Conservation (phyloP, 2,888 invertebrate species). For the Mesorhabditis belari region DNA sequence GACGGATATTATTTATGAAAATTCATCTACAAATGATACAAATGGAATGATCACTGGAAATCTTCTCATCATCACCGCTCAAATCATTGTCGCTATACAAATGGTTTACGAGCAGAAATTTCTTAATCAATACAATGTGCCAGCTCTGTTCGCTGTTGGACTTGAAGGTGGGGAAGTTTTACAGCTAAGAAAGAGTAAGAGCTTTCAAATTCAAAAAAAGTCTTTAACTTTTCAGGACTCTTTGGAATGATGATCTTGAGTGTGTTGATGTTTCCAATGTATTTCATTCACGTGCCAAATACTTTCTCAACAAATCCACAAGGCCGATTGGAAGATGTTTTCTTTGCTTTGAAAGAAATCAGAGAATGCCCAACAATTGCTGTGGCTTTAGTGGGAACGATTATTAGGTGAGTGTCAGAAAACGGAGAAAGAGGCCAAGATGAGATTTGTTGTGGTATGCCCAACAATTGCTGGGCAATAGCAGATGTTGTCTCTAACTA, state of each 20-base stretch:
- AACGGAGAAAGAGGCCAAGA: too few relatives aligned
- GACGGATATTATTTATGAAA: constrained; percentile 51
- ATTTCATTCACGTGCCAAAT: constrained; percentile 68
- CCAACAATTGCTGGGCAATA: not conserved
- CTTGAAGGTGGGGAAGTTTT: too few relatives aligned
- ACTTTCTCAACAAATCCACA: constrained; percentile 72
- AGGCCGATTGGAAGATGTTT: constrained; percentile 66
- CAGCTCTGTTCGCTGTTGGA: constrained; percentile 82
- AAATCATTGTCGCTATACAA: constrained; percentile 76
- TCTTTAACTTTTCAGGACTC: constrained; percentile 14
- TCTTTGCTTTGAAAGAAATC: constrained; percentile 79
- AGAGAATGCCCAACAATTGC: constrained; percentile 64
- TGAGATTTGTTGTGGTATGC: too few relatives aligned
- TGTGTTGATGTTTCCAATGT: constrained; percentile 69
- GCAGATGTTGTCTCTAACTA: not conserved
- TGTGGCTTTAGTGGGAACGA: constrained; percentile 65
- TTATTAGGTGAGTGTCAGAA: constrained; percentile 36
- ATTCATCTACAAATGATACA: constrained; percentile 39
- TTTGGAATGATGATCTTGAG: constrained; percentile 40
- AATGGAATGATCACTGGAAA: constrained; percentile 69
- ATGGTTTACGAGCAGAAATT: constrained; percentile 89
- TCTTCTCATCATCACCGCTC: constrained; percentile 62
- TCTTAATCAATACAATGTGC: constrained; percentile 74
- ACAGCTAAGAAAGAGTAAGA: too few relatives aligned
- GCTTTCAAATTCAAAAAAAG: not conserved